These are phyloP conservation scores for Periphyllus acericola DNA, from an alignment of 2,888 invertebrate genomes.

Conservation along the genomic window DNA sequence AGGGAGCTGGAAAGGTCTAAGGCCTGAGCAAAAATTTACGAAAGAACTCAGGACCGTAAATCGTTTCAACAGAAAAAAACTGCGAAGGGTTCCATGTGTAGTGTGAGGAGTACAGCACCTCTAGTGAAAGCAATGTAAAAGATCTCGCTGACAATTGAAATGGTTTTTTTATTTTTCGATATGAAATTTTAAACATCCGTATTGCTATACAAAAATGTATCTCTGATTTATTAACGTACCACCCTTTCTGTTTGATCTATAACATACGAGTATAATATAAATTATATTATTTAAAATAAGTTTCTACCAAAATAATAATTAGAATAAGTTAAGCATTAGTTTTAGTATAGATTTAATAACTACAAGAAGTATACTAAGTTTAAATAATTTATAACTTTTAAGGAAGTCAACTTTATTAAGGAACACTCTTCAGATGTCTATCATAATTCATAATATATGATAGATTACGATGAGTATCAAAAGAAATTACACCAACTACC, in stretches of 20 bases:
- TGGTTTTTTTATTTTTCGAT: constrained; percentile 3
- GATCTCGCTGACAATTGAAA: constrained; percentile 12
- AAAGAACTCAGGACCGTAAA: constrained; percentile 34
- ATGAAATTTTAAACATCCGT: constrained; percentile 12
- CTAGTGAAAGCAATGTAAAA: neutral
- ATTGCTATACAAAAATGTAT: neutral
- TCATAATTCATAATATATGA: neutral
- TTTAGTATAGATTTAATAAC: neutral
- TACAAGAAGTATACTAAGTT: neutral
- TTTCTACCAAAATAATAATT: neutral
- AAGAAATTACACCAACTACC: neutral
- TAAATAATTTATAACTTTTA: neutral
- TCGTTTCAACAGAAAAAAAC: constrained; percentile 38
- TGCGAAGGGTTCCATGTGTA: neutral
- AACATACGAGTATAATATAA: neutral
- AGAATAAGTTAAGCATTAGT: neutral
- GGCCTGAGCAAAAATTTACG: constrained; percentile 37
- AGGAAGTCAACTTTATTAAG: no score
- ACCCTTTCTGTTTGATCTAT: neutral
- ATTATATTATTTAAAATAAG: neutral
- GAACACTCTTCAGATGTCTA: no score
- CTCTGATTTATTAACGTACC: neutral
- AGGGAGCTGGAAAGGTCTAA: constrained; percentile 48
- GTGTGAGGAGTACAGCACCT: neutral
- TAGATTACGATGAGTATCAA: neutral